Percentiles rank a stretch among this genome's conserved stretches.
phyloP scores from a whole-genome alignment of 2,113 vertebrate genomes.

The Hippocampus mohnikei region DNA sequence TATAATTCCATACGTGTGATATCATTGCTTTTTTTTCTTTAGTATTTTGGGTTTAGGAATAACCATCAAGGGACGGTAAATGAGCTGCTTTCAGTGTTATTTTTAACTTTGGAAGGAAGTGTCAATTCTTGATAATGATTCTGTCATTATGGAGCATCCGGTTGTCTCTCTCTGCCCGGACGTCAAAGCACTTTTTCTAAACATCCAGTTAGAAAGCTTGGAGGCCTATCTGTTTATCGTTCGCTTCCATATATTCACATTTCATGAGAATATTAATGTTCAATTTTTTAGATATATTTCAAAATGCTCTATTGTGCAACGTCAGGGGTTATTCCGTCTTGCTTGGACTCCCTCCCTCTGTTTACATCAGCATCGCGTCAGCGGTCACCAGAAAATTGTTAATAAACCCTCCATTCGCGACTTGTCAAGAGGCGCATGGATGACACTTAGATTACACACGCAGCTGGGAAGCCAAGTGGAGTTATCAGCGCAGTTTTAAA shows the following conservation, averaged over 20 bases:
- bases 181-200: conserved; percentile 2
- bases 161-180: not conserved
- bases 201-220: not conserved
- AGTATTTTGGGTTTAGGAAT: not conserved
- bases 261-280: not conserved
- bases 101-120: conserved; percentile 11
- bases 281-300: not conserved
- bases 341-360: not conserved
- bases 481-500: not conserved
- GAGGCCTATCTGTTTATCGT: not conserved
- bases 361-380: not conserved
- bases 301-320: not conserved
- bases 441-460: not conserved
- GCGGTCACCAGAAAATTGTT: not conserved
- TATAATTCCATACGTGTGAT: not conserved
- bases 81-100: not conserved
- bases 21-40: conserved; percentile 12
- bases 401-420: not conserved
- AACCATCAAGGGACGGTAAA: not conserved
- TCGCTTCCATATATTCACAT: not conserved
- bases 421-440: not conserved
- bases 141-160: conserved; percentile 31
- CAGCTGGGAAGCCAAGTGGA: not conserved
- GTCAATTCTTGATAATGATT: conserved; percentile 27
- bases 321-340: not conserved